Percentiles rank a stretch among this genome's conserved stretches.
Conservation (phyloP, 2,113 vertebrate species). For the Gnathonemus longibarbis region DNA sequence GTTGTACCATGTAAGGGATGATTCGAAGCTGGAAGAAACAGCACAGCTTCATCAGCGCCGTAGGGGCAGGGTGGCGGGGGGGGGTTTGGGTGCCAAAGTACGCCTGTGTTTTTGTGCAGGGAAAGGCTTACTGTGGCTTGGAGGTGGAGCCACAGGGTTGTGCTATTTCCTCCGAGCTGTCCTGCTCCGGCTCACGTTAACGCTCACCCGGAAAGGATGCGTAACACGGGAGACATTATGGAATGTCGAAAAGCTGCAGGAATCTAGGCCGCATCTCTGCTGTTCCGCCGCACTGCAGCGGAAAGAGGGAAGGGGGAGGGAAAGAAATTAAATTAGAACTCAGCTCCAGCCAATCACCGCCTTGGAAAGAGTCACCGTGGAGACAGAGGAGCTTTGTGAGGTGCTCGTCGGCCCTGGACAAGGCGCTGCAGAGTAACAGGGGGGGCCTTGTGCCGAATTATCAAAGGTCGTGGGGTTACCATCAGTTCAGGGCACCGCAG, state of each 20-base stretch:
- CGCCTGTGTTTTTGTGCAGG: neutral
- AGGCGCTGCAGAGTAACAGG: neutral
- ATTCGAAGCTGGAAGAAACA: neutral
- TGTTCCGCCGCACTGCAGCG: conserved; percentile 7
- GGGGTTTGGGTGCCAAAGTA: neutral
- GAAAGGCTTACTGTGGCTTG: neutral
- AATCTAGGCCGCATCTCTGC: neutral
- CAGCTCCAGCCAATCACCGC: neutral
- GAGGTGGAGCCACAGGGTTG: neutral
- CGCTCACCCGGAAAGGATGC: neutral
- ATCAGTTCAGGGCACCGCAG: neutral
- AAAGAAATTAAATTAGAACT: conserved; percentile 6
- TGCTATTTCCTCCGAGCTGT: neutral
- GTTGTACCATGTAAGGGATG: neutral
- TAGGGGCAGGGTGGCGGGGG: neutral
- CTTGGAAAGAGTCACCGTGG: conserved; percentile 1
- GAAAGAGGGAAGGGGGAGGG: neutral
- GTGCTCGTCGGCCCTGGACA: neutral
- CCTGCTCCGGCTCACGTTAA: neutral
- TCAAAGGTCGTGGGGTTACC: neutral
- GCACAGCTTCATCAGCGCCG: neutral
- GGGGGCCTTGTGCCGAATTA: conserved; percentile 2
- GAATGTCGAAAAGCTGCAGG: neutral
- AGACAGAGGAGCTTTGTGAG: conserved; percentile 13
- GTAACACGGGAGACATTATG: neutral